Conservation (phyloP, 2,797 vertebrate species). For the Phyllotis vaccarum region DNA sequence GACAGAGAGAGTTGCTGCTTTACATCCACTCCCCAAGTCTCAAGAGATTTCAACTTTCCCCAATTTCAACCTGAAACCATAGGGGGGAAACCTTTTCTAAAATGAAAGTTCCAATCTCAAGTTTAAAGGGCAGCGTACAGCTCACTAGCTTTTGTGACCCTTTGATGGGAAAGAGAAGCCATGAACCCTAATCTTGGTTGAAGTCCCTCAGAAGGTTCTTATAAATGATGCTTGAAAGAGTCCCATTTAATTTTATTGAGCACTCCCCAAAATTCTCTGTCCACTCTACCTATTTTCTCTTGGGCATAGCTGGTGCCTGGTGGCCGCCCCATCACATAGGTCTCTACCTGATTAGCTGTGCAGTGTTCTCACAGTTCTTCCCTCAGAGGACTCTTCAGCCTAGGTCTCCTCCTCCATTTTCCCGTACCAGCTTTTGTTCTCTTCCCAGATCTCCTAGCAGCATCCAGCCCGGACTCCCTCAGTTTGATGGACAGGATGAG, state of each 20-base stretch:
- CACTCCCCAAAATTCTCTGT: not conserved
- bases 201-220: not conserved
- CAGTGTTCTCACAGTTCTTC: not conserved
- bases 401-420: not conserved
- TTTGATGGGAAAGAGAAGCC: not conserved
- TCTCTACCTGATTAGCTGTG: not conserved
- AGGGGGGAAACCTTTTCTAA: not conserved
- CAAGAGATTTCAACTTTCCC: not conserved
- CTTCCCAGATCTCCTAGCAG: not conserved
- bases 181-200: not conserved
- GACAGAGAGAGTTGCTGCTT: not conserved
- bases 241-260: slow-evolving; percentile 36
- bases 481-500: not conserved
- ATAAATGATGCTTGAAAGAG: slow-evolving; percentile 8
- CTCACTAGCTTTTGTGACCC: not conserved
- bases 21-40: not conserved
- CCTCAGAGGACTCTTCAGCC: not conserved
- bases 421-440: not conserved
- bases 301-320: not conserved
- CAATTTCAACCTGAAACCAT: slow-evolving; percentile 15
- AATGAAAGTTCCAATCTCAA: not conserved
- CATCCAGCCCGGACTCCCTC: not conserved
- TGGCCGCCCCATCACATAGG: not conserved
- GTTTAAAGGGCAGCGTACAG: not conserved
- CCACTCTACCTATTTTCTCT: not conserved